Conservation (phyloP, 2,888 invertebrate genomes). For the Drosophila multiciliata region DNA sequence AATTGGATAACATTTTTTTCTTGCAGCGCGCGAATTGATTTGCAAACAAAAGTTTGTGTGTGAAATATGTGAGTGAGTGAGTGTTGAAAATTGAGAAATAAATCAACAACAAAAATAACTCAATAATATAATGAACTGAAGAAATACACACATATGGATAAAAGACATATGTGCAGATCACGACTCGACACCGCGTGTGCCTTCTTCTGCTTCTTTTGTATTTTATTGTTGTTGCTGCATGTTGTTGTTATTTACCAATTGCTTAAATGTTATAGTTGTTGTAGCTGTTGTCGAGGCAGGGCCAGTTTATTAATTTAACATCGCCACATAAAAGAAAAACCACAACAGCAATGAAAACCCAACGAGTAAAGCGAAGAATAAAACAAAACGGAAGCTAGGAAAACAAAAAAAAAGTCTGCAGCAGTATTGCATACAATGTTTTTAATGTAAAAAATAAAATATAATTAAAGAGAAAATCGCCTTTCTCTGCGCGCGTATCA, state of each 20-base stretch:
- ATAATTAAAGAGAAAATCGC: constrained; percentile 78
- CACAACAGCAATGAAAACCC: constrained; percentile 31
- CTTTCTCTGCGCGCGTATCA: constrained; percentile 73
- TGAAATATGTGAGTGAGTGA: constrained; percentile 28
- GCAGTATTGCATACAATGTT: constrained; percentile 62
- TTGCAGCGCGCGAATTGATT: constrained; percentile 63
- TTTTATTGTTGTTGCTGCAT: constrained; percentile 24
- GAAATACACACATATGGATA: constrained; percentile 28
- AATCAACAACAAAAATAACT: constrained; percentile 28
- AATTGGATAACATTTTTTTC: constrained; percentile 56
- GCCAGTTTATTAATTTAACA: constrained; percentile 78
- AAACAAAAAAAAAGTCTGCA: constrained; percentile 31
- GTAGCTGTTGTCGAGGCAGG: constrained; percentile 54
- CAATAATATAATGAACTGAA: constrained; percentile 47
- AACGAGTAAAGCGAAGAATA: constrained; percentile 42
- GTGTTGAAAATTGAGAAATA: constrained; percentile 41
- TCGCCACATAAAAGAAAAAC: constrained; percentile 49
- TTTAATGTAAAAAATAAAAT: constrained; percentile 72
- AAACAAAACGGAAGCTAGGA: constrained; percentile 70
- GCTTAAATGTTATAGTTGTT: constrained; percentile 31
- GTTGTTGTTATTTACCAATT: constrained; percentile 35
- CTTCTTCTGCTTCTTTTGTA: background rate
- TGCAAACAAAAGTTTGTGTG: constrained; percentile 61
- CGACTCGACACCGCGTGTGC: constrained; percentile 35
- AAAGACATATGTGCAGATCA: constrained; percentile 46